Evolutionary conservation across 2,888 invertebrate species (phyloP).

Genomic region (Lasioglossum morio): DNA sequence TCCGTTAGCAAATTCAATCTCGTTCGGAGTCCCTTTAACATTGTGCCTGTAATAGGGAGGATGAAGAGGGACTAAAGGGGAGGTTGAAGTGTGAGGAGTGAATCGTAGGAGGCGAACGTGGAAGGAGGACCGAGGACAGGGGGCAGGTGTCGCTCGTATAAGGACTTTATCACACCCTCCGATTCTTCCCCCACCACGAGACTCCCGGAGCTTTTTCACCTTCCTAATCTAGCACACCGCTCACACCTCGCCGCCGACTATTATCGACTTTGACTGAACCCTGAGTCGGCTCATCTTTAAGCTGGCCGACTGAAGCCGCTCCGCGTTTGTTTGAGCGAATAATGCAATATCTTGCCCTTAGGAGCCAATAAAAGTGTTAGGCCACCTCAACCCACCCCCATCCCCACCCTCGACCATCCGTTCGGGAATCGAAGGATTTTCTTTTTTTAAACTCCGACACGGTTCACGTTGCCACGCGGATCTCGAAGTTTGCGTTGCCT

Average conservation of each 20-base stretch:
- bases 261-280: conserved; percentile 78
- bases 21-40: conserved; percentile 83
- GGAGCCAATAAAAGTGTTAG: conserved; percentile 73
- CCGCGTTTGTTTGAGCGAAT: conserved; percentile 78
- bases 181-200: conserved; percentile 48
- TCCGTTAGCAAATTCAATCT: conserved; percentile 84
- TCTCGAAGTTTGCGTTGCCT: conserved; percentile 22
- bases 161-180: conserved; percentile 81
- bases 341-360: conserved; percentile 78
- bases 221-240: conserved; percentile 71
- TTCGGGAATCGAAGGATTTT: conserved; percentile 66
- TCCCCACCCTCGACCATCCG: conserved; percentile 29
- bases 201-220: conserved; percentile 69
- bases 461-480: conserved; percentile 7
- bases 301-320: conserved; percentile 74
- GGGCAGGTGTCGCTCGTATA: conserved; percentile 82
- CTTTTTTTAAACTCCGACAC: conserved; percentile 47
- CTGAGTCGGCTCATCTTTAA: conserved; percentile 78
- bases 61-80: conserved; percentile 79
- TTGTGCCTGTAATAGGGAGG: conserved; percentile 83
- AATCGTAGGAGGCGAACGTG: conserved; percentile 64
- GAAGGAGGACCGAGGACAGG: conserved; percentile 59
- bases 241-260: conserved; percentile 77
- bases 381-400: conserved; percentile 10
- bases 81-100: conserved; percentile 72